These are phyloP conservation scores for Ficedula albicollis DNA, from an alignment of 2,797 vertebrate species.

Conservation along the genomic window DNA sequence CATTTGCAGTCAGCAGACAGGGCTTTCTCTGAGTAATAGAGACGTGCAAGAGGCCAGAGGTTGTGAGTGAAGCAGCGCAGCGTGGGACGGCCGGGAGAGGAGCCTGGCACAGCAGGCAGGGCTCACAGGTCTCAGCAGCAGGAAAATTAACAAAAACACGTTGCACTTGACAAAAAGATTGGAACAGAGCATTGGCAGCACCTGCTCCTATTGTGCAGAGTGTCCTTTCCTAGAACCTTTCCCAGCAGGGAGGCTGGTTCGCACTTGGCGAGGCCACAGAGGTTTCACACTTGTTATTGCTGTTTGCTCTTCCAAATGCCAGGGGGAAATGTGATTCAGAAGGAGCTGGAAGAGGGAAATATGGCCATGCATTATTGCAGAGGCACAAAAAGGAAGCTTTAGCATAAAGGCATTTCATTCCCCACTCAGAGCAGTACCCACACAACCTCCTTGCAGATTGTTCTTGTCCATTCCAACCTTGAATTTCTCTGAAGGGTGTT, in stretches of 20 bases:
- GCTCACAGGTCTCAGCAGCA: neutral
- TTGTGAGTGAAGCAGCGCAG: neutral
- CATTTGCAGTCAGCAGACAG: neutral
- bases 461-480: neutral
- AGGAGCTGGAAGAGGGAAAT: neutral
- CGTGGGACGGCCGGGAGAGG: neutral
- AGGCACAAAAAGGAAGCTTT: neutral
- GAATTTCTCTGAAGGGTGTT: neutral
- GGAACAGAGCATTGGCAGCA: neutral
- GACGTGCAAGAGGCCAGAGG: neutral
- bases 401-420: neutral
- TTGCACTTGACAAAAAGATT: neutral
- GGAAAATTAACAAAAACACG: neutral
- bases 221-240: constrained; percentile 28
- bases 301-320: neutral
- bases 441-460: neutral
- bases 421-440: neutral
- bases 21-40: neutral
- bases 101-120: constrained; percentile 9
- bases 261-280: neutral
- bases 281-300: neutral
- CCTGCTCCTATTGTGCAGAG: constrained; percentile 9
- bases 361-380: neutral
- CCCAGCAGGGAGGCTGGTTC: constrained; percentile 29
- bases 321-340: constrained; percentile 2